These are phyloP conservation scores for Willisornis vidua DNA, from an alignment of 2,113 vertebrate species.

Conservation along the genomic window DNA sequence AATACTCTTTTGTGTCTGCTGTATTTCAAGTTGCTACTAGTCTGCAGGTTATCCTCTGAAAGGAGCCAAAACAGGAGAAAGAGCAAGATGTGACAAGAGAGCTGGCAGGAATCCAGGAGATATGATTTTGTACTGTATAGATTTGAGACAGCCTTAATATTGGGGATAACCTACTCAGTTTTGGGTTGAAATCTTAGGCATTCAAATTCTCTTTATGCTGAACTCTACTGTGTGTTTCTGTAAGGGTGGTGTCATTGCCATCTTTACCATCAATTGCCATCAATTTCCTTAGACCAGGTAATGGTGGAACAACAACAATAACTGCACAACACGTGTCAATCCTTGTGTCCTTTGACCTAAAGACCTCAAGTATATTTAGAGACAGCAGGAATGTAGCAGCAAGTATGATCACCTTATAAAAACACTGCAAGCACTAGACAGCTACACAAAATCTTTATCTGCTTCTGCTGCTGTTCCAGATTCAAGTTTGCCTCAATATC, in stretches of 20 bases:
- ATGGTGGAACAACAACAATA: not conserved
- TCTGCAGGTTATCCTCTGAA: slow-evolving; percentile 25
- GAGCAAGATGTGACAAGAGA: slow-evolving; percentile 24
- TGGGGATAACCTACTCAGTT: not conserved
- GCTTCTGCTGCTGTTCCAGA: not conserved
- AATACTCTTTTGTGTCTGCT: not conserved
- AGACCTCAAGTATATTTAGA: not conserved
- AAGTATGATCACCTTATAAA: not conserved
- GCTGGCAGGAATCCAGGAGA: slow-evolving; percentile 28
- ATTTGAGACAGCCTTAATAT: not conserved
- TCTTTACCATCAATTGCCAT: too few species aligned
- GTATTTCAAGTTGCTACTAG: slow-evolving; percentile 41
- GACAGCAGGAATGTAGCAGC: not conserved
- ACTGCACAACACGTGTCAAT: not conserved
- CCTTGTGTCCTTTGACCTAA: not conserved
- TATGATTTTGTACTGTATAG: not conserved
- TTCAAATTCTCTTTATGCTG: not conserved
- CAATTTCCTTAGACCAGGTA: not conserved
- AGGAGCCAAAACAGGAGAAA: not conserved
- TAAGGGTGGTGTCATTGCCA: not conserved
- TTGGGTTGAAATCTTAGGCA: not conserved
- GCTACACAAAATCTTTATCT: not conserved
- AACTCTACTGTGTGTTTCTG: not conserved
- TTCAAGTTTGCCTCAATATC: not conserved
- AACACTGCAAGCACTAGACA: not conserved